Conservation (phyloP, 2,113 vertebrate genomes). For the Alosa alosa region DNA sequence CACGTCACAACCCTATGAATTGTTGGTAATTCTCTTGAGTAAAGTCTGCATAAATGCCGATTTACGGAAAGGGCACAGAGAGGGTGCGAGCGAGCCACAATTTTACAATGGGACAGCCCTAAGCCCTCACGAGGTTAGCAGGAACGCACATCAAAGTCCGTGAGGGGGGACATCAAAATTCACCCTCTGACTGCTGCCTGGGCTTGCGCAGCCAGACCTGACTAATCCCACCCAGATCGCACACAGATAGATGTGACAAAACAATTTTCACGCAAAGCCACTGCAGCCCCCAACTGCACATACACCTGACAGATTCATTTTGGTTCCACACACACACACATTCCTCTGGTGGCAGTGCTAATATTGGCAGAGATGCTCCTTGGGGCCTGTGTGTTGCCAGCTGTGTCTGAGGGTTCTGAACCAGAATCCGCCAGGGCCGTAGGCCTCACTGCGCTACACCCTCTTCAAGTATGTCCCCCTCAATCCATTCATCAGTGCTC, state of each 20-base stretch:
- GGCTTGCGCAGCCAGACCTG: neutral
- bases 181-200: no score
- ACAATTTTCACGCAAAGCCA: neutral
- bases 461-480: neutral
- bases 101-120: no score
- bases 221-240: neutral
- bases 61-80: no score
- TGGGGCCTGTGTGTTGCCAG: neutral
- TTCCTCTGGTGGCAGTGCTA: neutral
- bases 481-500: neutral
- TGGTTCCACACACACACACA: neutral
- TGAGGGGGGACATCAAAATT: no score
- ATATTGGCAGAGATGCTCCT: neutral
- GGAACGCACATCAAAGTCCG: no score
- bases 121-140: no score
- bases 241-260: neutral
- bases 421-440: no score
- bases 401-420: neutral
- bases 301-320: neutral
- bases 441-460: neutral
- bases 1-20: no score
- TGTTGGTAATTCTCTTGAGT: no score
- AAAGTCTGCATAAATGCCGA: no score
- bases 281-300: neutral
- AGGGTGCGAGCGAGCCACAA: no score